Evolutionary conservation across 2,888 invertebrate genomes (phyloP), one percentile per base, ranked within the genome.

Genomic region (Cephus pulcher): DNA sequence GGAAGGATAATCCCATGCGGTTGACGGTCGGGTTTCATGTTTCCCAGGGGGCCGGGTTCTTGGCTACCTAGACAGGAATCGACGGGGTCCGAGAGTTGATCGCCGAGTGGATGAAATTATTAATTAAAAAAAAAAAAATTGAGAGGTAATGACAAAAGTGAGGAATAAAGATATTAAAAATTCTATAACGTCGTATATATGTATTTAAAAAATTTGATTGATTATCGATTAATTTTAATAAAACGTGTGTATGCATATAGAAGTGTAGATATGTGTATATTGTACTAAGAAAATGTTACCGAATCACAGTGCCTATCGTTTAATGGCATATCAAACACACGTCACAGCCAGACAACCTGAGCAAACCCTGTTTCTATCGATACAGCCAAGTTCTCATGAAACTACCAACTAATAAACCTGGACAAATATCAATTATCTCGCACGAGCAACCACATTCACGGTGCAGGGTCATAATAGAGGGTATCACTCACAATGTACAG

Each of bases 1-100:
- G 85, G 85, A 82, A 87, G 84, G 84, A 86, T 88, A 87, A 88
- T 86, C 84, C 84, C 80, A 80, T 85, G 86, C 82, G 85, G 86
- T 87, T 80, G 83, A 81, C 82, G 77, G 34, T 75, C 77, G 80
- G 78, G 78, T 82, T 77, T 85, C 80, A 80, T 80, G 82, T 85
- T 86, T 83, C 85, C 76, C 77, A 73, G 68, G 33, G 74, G 75
- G 11, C 74, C 23, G 74, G 74, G 15, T 71, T n/a, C 74, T 30
- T 4, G n/a, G n/a, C 74, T 74, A 74, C 74, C 37, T 35, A n/a
- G 74, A 35, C 33, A 34, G 33, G 71, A 71, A 34, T 71, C 56
- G 56, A 56, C 56, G 23, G 56, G 56, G 56, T 56, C 56, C 23
- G 56, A 23, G 23, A 56, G 56, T 56, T 9, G 15, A 6, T 56